Evolutionary conservation across 2,113 vertebrate genomes (phyloP).

Genomic region (Piprites chloris): DNA sequence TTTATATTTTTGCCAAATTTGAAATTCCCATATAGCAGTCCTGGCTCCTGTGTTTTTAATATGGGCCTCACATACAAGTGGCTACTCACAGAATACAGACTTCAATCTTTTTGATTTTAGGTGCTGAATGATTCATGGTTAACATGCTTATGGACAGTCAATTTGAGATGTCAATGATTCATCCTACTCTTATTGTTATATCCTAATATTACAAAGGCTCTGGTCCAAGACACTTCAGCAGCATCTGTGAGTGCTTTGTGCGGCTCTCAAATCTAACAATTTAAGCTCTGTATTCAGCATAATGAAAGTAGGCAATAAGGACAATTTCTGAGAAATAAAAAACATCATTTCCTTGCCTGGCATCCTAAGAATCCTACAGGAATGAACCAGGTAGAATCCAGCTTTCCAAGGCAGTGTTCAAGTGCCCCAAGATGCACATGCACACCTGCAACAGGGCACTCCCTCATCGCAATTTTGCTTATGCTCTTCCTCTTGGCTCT

Average conservation of each 20-base stretch:
- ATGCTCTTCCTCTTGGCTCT: not conserved
- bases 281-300: not conserved
- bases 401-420: not conserved
- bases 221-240: not conserved
- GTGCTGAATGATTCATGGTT: not conserved
- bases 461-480: not conserved
- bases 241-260: not conserved
- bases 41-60: not conserved
- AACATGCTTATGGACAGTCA: not conserved
- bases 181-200: not conserved
- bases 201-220: not conserved
- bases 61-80: not conserved
- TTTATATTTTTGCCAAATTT: not conserved
- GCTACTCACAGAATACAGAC: not conserved
- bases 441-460: not conserved
- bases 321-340: not conserved
- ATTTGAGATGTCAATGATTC: not conserved
- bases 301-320: not conserved
- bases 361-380: not conserved
- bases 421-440: rapidly evolving
- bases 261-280: not conserved
- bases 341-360: not conserved
- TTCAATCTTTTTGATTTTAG: not conserved
- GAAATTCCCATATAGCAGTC: not conserved
- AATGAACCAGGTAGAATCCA: not conserved